A percentile compares a stretch with the other conserved stretches of the same genome.
Evolutionary conservation across 2,113 vertebrate genomes (phyloP).

Genomic region (human): DNA sequence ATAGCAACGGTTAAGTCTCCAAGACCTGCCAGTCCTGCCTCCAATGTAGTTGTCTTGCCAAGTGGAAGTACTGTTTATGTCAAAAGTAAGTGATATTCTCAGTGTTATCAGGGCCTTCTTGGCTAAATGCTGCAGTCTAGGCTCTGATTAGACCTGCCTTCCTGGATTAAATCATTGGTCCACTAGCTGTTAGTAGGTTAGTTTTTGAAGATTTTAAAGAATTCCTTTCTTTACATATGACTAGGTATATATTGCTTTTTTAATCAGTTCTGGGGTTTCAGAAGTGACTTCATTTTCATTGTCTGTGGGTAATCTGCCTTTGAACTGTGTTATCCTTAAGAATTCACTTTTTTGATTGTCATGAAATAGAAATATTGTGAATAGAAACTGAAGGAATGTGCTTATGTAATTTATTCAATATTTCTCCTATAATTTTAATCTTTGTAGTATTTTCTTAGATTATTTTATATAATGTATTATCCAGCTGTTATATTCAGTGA

Average conservation of each 20-base stretch:
- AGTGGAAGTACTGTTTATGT: conserved; percentile 98
- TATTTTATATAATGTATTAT: not conserved
- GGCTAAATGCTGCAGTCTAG: conserved; percentile 48
- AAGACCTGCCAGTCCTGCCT: conserved; percentile 96
- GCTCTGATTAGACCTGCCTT: conserved; percentile 56
- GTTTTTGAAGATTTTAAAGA: conserved; percentile 54
- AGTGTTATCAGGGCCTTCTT: conserved; percentile 65
- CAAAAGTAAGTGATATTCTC: conserved; percentile 92
- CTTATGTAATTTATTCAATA: conserved; percentile 15
- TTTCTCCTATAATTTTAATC: conserved; percentile 19
- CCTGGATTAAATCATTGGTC: conserved; percentile 42
- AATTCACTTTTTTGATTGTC: conserved; percentile 52
- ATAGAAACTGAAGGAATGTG: conserved; percentile 45
- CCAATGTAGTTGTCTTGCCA: conserved; percentile 97
- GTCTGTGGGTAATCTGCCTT: conserved; percentile 48
- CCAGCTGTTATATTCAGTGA: conserved; percentile 42
- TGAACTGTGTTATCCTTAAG: conserved; percentile 4
- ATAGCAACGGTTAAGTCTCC: conserved; percentile 93
- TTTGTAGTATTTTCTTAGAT: conserved; percentile 36
- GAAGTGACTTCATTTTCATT: conserved; percentile 48
- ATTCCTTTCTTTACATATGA: conserved; percentile 55
- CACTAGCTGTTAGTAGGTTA: conserved; percentile 55
- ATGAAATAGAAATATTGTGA: conserved; percentile 20
- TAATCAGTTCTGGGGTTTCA: conserved; percentile 42
- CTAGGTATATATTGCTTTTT: conserved; percentile 58